Base-by-base conservation (phyloP, 92 coral and sea anemone genomes). In the Epizoanthus illoricatus region DNA sequence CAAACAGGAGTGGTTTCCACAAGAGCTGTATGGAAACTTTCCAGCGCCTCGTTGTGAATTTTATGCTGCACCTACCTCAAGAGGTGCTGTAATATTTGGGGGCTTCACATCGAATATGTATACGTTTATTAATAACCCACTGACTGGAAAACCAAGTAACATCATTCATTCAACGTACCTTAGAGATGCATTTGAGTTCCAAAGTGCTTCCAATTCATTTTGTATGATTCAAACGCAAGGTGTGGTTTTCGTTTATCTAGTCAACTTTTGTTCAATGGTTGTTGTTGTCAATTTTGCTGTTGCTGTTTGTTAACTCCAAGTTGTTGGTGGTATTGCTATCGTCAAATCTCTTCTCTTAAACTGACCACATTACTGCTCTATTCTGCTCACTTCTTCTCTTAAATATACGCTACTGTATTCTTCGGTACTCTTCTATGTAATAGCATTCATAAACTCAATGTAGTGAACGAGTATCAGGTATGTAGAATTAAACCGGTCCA, bases 71-170 rank as follows among this genome's bases (percentile, higher is more conserved):
- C 41, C 65, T 7, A 75, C 80, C 8, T 47, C 80, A 13, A 49
- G 80, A 55, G 80, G 80, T 16, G 80, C 68, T 49, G 80, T 75
- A 47, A 55, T 75, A 6, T 75, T 75, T 55, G 80, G 80, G 33
- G 80, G 80, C 4, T 75, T 49, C 80, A 75, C 80, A 6, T 47
- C 80, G 3, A 75, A 17, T 56, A 57, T 75, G 28, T 47, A 54
- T 23, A 57, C 80, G 18, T 49, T 24, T 75, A 17, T 75, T 33
- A 56, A 75, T 13, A 24, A 75, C 28, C 20, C 58, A 6, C 11
- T 17, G 40, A 18, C 80, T 13, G 80, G 40, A 33, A 43, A 56
- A 19, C 66, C 63, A 24, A 57, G 21, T 33, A 16, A 54, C 17
- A 47, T 75, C 6, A 33, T 49, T 18, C 45, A 57, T 28, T 49